Base-by-base conservation (phyloP, 2,797 vertebrate genomes). In the Alectoris magna region DNA sequence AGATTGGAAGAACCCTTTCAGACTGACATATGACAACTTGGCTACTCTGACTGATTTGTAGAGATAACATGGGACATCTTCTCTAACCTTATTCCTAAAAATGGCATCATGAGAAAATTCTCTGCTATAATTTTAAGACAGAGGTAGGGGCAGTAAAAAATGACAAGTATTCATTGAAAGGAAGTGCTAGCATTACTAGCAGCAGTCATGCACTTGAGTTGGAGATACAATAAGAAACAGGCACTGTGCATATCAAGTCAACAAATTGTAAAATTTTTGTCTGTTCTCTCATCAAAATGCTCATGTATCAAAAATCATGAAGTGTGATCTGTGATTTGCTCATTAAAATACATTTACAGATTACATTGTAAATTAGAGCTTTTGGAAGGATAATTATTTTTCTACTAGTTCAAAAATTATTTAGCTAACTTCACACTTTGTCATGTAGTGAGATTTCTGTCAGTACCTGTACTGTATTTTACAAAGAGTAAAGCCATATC, bases 261-360 rank as follows among this genome's bases (percentile, higher is more conserved):
- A 24, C 4, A 49, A 49, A 24, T 86, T 70, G 36, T 55, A 84
- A 94, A 92, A 79, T 81, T 97, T 87, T 91, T 90, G n/a, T 69
- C 60, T 79, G 73, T 67, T 94, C 85, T 94, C 56, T 94, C 75
- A 95, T 74, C 79, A 86, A 91, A 94, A 95, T 83, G 29, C 17
- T 92, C 14, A 27, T 66, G 36, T 82, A 79, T 88, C 62, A 95
- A 96, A 89, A 56, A 86, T 95, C 85, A 92, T 90, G 74, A 89
- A 74, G 23, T 10, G 15, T 90, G n/a, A 75, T 77, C 90, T 70
- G 24, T 63, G 46, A 75, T 93, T 94, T 80, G 43, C 63, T 97
- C 90, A 94, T 96, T 94, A 96, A 91, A 92, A 94, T 44, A 43
- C 60, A 94, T 96, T 94, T 92, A 86, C 31, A 84, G 66, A 70